phyloP scores from a whole-genome alignment of 2,113 vertebrate genomes.

The Lonchura striata region DNA sequence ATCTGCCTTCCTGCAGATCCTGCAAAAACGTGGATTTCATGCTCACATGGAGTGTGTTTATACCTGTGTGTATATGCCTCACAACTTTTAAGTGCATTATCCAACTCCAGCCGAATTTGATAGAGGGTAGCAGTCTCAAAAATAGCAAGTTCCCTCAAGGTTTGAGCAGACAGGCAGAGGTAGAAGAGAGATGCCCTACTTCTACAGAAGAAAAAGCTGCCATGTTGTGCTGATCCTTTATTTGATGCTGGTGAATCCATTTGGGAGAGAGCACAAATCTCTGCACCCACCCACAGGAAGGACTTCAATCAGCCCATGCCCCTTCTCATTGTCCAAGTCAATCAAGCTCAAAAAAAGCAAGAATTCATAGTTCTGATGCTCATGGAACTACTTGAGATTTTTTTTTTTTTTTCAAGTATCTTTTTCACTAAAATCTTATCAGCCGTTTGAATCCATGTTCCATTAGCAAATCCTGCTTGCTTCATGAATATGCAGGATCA shows the following conservation, averaged over 20 bases:
- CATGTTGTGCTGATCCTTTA: slow-evolving; percentile 38
- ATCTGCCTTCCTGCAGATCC: not conserved
- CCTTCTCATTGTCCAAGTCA: not conserved
- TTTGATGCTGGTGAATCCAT: not conserved
- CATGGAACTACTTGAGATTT: not conserved
- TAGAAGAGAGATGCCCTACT: slow-evolving; percentile 58
- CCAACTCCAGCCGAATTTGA: slow-evolving; percentile 9
- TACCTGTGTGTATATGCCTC: not conserved
- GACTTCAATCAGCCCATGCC: not conserved
- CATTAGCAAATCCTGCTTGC: slow-evolving; percentile 6
- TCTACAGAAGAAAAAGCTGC: slow-evolving; percentile 38
- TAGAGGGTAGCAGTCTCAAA: slow-evolving; percentile 33
- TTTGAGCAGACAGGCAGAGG: slow-evolving; percentile 44
- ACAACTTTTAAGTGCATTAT: slow-evolving; percentile 38
- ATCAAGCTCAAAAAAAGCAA: not conserved
- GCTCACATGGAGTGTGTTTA: not conserved
- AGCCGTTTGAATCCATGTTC: slow-evolving; percentile 25
- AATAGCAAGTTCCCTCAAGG: slow-evolving; percentile 64
- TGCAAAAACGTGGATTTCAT: slow-evolving; percentile 7
- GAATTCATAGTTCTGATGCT: not conserved
- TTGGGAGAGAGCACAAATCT: not conserved
- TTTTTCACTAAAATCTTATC: slow-evolving; percentile 28
- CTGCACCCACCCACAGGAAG: not conserved
- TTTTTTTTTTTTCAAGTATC: not conserved
- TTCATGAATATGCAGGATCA: slow-evolving; percentile 53